phyloP scores from a whole-genome alignment of 35 echinoderm and acorn worm species.

The Holothuria glaberrima region DNA sequence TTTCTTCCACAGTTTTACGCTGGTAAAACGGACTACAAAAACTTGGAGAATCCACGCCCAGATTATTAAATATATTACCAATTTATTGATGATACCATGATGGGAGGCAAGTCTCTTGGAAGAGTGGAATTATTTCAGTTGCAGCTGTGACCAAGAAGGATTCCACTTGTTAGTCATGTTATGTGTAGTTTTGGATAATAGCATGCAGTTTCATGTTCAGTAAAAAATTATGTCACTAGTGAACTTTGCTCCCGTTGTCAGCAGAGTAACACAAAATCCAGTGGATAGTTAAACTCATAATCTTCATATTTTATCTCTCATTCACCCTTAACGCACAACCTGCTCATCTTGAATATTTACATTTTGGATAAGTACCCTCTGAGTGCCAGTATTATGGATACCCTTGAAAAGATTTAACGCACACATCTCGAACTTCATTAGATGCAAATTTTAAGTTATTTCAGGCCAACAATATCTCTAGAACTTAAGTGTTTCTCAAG shows the following conservation, averaged over 20 bases:
- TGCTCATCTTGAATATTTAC: no score
- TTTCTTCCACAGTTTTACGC: slow-evolving; percentile 6
- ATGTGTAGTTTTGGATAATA: neutral
- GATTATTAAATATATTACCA: slow-evolving; percentile 11
- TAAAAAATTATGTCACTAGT: neutral
- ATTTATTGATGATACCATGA: neutral
- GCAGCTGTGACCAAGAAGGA: neutral
- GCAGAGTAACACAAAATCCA: no score
- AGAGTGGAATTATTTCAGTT: neutral
- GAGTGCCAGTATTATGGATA: no score
- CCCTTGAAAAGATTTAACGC: no score
- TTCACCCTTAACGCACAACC: no score
- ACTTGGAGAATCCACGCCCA: slow-evolving; percentile 5
- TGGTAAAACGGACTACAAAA: neutral
- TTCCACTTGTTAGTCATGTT: neutral
- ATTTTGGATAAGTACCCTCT: no score
- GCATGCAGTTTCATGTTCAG: neutral
- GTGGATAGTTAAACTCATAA: no score
- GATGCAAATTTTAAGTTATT: no score
- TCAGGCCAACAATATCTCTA: no score
- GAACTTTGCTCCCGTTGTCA: neutral
- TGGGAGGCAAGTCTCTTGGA: neutral
- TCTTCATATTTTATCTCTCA: no score
- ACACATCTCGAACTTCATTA: no score
- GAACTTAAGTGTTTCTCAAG: no score